These are phyloP conservation scores for Sitophilus oryzae DNA, from an alignment of 1,140 invertebrate species.

Conservation along the genomic window DNA sequence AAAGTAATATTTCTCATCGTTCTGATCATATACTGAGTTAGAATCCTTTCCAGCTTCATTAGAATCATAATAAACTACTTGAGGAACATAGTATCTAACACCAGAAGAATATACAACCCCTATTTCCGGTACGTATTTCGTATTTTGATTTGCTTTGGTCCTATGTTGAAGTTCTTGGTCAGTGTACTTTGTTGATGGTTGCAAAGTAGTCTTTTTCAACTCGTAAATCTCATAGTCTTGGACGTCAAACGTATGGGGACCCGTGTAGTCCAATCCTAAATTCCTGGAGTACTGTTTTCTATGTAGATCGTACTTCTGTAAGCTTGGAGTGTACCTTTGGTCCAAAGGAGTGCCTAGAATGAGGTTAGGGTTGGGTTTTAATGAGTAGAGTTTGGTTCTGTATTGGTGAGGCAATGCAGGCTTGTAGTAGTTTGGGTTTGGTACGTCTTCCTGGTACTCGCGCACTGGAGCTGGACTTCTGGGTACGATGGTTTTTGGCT, in stretches of 20 bases:
- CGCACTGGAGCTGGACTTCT: constrained; percentile 39
- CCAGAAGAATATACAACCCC: constrained; percentile 41
- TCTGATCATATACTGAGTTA: constrained; percentile 39
- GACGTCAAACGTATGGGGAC: constrained; percentile 40
- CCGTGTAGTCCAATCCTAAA: constrained; percentile 35
- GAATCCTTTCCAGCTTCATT: constrained; percentile 29
- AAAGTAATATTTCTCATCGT: constrained; percentile 36
- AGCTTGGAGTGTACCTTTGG: constrained; percentile 31
- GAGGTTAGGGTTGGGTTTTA: constrained; percentile 36
- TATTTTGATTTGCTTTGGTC: constrained; percentile 13
- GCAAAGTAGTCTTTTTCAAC: constrained; percentile 16
- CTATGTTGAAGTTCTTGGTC: constrained; percentile 15
- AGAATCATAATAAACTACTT: constrained; percentile 33
- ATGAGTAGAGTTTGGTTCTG: constrained; percentile 32
- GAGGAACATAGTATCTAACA: constrained; percentile 42
- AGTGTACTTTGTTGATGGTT: constrained; percentile 23
- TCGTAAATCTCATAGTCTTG: constrained; percentile 37
- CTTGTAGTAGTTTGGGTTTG: constrained; percentile 37
- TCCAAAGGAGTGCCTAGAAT: constrained; percentile 40
- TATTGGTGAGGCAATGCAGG: constrained; percentile 40
- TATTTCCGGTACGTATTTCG: constrained; percentile 39
- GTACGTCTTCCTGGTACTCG: constrained; percentile 37
- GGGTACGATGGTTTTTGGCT: constrained; percentile 16
- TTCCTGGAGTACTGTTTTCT: constrained; percentile 30
- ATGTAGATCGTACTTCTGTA: constrained; percentile 31